A percentile compares a stretch with the other conserved stretches of the same genome.
These are phyloP conservation scores for Acanthurus lineatus DNA, from an alignment of 2,797 vertebrate species.

Conservation along the genomic window DNA sequence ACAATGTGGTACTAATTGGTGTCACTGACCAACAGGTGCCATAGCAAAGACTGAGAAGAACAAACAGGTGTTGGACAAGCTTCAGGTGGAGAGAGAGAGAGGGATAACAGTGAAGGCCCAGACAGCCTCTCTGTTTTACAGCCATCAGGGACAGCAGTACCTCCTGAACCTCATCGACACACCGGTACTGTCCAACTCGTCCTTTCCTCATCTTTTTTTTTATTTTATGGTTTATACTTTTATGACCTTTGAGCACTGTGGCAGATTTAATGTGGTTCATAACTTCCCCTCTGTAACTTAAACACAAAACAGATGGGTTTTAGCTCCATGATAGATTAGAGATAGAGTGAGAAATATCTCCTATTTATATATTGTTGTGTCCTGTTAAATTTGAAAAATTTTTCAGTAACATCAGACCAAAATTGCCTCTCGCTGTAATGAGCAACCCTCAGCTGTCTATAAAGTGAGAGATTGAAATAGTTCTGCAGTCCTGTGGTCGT, in stretches of 20 bases:
- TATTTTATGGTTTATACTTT: background rate
- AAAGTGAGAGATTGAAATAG: too few relatives aligned
- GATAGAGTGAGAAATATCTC: background rate
- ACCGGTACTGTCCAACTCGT: constrained; percentile 83
- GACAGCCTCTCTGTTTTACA: constrained; percentile 94
- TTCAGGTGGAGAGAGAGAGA: constrained; percentile 97
- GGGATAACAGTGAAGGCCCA: constrained; percentile 99
- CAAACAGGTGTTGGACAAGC: constrained; percentile 97
- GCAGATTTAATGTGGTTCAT: background rate
- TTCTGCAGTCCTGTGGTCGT: too few relatives aligned
- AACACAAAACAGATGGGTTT: background rate
- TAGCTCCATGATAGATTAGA: background rate
- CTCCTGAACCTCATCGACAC: constrained; percentile 99
- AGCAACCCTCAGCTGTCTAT: too few relatives aligned
- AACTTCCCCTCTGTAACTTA: background rate
- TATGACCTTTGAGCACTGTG: background rate
- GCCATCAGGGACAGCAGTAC: constrained; percentile 87
- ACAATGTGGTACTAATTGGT: background rate
- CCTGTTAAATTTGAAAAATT: background rate
- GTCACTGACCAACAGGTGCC: constrained; percentile 84
- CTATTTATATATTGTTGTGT: background rate
- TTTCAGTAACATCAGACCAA: too few relatives aligned
- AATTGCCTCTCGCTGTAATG: too few relatives aligned
- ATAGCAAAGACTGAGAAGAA: constrained; percentile 92
- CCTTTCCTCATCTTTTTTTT: background rate